Percentiles rank a stretch among this genome's conserved stretches.
Evolutionary conservation across 2,797 vertebrate genomes (phyloP).

Genomic region (Leptoclinus maculatus): DNA sequence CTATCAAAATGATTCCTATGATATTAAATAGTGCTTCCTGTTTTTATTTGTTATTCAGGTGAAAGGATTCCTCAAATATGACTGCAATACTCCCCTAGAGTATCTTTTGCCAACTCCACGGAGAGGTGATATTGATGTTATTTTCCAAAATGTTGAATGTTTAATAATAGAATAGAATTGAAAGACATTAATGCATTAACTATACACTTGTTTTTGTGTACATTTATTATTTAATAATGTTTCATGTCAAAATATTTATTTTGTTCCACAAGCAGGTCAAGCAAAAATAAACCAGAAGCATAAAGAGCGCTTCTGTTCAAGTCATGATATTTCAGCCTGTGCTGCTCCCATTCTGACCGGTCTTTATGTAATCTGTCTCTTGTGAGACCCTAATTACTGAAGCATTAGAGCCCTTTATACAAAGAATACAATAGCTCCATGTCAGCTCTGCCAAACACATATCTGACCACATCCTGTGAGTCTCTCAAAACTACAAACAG

Average conservation of each 20-base stretch:
- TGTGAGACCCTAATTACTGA: neutral
- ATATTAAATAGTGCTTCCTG: neutral
- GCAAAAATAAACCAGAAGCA: neutral
- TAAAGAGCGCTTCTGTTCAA: neutral
- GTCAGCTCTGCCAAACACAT: neutral
- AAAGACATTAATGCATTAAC: neutral
- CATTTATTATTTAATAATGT: neutral
- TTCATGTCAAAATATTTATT: neutral
- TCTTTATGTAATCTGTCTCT: neutral
- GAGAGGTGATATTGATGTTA: neutral
- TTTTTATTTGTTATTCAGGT: neutral
- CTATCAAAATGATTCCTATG: neutral
- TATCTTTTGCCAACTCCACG: neutral
- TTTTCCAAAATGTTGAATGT: neutral
- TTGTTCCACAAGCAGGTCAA: neutral
- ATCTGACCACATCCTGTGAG: neutral
- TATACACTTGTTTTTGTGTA: neutral
- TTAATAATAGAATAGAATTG: neutral
- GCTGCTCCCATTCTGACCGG: neutral
- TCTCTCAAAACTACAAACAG: neutral
- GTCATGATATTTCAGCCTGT: neutral
- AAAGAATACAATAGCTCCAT: neutral
- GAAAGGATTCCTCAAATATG: neutral
- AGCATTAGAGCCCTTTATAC: neutral
- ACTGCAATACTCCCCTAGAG: neutral